Conservation (phyloP, 2,888 invertebrate species). For the Drosophila peninsularis region DNA sequence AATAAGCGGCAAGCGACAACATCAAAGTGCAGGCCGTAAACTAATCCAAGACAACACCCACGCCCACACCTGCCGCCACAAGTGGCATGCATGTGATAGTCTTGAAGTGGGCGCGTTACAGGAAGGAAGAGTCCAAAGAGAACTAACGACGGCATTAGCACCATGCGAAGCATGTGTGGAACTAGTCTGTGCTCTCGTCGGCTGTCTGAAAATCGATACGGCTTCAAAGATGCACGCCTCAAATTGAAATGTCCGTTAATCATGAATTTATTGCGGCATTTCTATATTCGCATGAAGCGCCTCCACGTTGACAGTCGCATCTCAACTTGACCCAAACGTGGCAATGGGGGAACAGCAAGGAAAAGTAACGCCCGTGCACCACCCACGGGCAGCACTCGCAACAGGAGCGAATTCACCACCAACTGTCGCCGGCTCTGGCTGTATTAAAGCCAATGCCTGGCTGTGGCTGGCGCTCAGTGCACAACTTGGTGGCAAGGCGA, state of each 20-base stretch:
- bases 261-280: slow-evolving; percentile 52
- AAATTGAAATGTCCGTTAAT: slow-evolving; percentile 54
- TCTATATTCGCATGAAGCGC: slow-evolving; percentile 29
- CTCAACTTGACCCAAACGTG: slow-evolving; percentile 66
- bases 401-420: slow-evolving; percentile 65
- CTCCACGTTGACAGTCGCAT: slow-evolving; percentile 20
- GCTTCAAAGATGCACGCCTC: slow-evolving; percentile 47
- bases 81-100: slow-evolving; percentile 55
- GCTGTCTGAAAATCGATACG: slow-evolving; percentile 57
- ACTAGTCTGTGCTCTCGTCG: slow-evolving; percentile 3
- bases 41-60: slow-evolving; percentile 22
- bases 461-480: slow-evolving; percentile 58
- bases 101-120: slow-evolving; percentile 57
- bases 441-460: slow-evolving; percentile 60
- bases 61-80: background rate
- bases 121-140: slow-evolving; percentile 15
- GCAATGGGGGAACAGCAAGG: slow-evolving; percentile 14
- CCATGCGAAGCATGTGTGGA: slow-evolving; percentile 10
- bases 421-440: slow-evolving; percentile 27
- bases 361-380: slow-evolving; percentile 12
- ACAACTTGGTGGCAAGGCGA: slow-evolving; percentile 54
- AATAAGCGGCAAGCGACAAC: slow-evolving; percentile 26
- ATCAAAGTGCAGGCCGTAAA: slow-evolving; percentile 40
- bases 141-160: slow-evolving; percentile 53
- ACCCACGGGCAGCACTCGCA: slow-evolving; percentile 13